A percentile compares a stretch with the other conserved stretches of the same genome.
Conservation (phyloP, 1,140 invertebrate genomes). For the Heliconius nattereri region DNA sequence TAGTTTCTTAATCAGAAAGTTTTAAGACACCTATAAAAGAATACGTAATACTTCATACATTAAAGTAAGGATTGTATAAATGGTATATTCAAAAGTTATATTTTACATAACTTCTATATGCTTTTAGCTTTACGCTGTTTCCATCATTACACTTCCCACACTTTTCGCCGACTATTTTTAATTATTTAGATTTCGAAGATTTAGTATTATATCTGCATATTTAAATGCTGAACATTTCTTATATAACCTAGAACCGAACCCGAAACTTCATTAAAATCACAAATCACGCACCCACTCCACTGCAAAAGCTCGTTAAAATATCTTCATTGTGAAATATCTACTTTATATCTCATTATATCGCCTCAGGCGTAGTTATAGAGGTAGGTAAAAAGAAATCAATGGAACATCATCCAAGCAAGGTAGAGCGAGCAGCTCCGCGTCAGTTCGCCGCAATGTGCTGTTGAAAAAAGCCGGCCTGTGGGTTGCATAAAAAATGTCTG, state of each 20-base stretch:
- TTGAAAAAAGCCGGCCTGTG: slow-evolving; percentile 61
- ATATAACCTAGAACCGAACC: not conserved
- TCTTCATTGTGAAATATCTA: slow-evolving; percentile 22
- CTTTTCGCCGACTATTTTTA: too few species aligned
- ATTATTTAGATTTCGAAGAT: not conserved
- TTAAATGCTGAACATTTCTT: not conserved
- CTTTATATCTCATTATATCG: slow-evolving; percentile 13
- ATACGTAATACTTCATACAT: too few species aligned
- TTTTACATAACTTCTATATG: too few species aligned
- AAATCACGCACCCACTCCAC: not conserved
- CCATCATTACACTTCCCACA: too few species aligned
- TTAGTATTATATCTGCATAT: not conserved
- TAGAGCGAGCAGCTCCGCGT: slow-evolving; percentile 46
- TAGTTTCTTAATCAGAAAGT: not conserved
- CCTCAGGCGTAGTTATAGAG: slow-evolving; percentile 8
- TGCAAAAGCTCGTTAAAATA: slow-evolving; percentile 11
- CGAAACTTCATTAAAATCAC: not conserved
- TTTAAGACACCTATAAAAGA: not conserved
- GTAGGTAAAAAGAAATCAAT: slow-evolving; percentile 34
- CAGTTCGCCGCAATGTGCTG: slow-evolving; percentile 57
- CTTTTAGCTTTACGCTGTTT: too few species aligned
- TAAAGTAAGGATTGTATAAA: too few species aligned
- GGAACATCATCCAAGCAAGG: slow-evolving; percentile 37
- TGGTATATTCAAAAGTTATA: too few species aligned
- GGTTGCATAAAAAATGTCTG: slow-evolving; percentile 79